These are phyloP conservation scores for Orchesella cincta DNA, from an alignment of 1,140 invertebrate species.

Conservation along the genomic window DNA sequence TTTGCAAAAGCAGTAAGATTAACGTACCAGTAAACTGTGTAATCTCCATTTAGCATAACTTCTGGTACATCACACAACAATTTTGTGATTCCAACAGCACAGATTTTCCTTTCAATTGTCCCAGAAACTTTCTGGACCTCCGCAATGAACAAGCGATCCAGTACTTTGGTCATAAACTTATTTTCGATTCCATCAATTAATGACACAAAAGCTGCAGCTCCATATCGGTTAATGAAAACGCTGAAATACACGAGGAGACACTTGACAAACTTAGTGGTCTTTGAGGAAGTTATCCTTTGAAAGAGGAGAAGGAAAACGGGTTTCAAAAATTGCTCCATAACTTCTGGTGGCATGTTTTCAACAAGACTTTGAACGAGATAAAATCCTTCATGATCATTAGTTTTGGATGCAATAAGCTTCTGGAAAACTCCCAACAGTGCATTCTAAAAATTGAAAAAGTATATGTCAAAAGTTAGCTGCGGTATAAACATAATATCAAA, in stretches of 20 bases:
- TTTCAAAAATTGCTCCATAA: slow-evolving; percentile 75
- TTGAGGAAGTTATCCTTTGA: slow-evolving; percentile 84
- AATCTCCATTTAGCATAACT: slow-evolving; percentile 65
- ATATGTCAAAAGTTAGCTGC: slow-evolving; percentile 22
- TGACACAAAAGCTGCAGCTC: slow-evolving; percentile 69
- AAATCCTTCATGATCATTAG: slow-evolving; percentile 96
- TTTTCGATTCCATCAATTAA: slow-evolving; percentile 84
- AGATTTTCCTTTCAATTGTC: slow-evolving; percentile 79
- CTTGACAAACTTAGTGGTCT: slow-evolving; percentile 91
- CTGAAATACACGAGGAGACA: slow-evolving; percentile 87
- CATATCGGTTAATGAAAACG: slow-evolving; percentile 78
- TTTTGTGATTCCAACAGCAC: slow-evolving; percentile 83
- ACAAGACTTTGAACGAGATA: slow-evolving; percentile 82
- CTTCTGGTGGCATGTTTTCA: slow-evolving; percentile 66
- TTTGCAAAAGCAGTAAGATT: not conserved
- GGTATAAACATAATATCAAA: slow-evolving; percentile 29
- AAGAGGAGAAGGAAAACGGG: slow-evolving; percentile 90
- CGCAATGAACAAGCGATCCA: slow-evolving; percentile 80
- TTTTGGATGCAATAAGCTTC: slow-evolving; percentile 91
- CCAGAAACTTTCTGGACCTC: slow-evolving; percentile 86
- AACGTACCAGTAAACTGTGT: slow-evolving; percentile 67
- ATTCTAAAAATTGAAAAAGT: slow-evolving; percentile 62
- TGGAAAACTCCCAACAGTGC: slow-evolving; percentile 92
- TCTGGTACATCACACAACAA: slow-evolving; percentile 75
- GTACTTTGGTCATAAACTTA: slow-evolving; percentile 91